Evolutionary conservation across 2,797 vertebrate species (phyloP), one percentile per base, ranked within the genome.

Genomic region (Pangasius macronema): DNA sequence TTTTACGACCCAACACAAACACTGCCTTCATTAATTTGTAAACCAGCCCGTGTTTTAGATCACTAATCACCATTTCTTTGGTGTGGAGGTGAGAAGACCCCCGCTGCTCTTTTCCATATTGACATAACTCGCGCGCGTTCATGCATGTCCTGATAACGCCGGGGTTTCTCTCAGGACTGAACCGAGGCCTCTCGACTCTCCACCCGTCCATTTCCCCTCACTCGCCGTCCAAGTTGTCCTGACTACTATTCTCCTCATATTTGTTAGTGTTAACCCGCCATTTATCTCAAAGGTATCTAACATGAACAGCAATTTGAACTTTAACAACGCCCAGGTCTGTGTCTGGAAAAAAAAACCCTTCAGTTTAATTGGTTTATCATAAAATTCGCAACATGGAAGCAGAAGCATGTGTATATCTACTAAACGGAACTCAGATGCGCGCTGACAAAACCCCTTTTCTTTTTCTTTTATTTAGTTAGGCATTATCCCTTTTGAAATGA

Each of bases 401-500:
- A 51, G 65, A 88, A 82, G 88, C 88, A 88, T 94, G 90, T 92
- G 86, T 90, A 88, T 89, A 61, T 7, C 8, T n/a, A 91, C 88
- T 87, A 91, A 92, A 89, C 90, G 91, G 89, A 86, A 87, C 92
- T 84, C 87, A 89, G 93, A 92, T 92, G 93, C 89, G 93, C 93
- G 91, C 84, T 90, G 91, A 91, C 94, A 92, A 96, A 95, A 84
- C 87, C 85, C 80, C 68, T 87, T 87, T 94, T 92, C 76, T 86
- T 91, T 92, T 90, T 93, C 93, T 95, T 95, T 95, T 95, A 94
- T 95, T 96, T 95, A 92, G 93, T 92, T 93, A 93, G 94, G 92
- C 95, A 94, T 96, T 95, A 94, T 95, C 93, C 95, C 96, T 97
- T 87, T 96, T 96, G 94, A 92, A 96, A 96, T 95, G 93, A 97